phyloP scores from a whole-genome alignment of 64 coral and sea anemone genomes.

The Porites lutea region DNA sequence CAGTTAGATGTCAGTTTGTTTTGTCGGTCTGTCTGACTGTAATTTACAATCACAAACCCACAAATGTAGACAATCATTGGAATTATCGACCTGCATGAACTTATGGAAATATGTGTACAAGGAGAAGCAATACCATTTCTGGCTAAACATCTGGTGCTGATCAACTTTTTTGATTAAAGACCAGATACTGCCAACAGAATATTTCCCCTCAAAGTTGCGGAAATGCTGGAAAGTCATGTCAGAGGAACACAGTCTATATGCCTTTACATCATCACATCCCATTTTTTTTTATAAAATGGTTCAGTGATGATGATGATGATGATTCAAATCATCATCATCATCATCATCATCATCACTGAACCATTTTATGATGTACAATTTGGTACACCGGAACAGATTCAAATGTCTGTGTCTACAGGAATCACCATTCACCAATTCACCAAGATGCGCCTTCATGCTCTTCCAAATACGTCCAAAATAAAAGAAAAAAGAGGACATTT shows the following conservation, averaged over 20 bases:
- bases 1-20: too few species aligned
- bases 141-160: conserved; percentile 23
- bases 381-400: conserved; percentile 11
- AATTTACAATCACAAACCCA: too few species aligned
- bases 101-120: too few species aligned
- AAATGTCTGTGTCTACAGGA: conserved; percentile 21
- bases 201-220: background rate
- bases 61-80: too few species aligned
- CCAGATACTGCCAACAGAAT: conserved; percentile 25
- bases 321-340: too few species aligned
- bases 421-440: conserved; percentile 21
- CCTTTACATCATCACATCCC: background rate
- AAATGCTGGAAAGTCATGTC: background rate
- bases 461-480: background rate
- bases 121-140: background rate
- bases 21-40: too few species aligned
- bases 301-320: too few species aligned
- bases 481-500: conserved; percentile 33
- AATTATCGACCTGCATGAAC: too few species aligned
- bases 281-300: background rate
- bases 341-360: background rate
- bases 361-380: background rate
- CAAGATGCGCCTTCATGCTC: conserved; percentile 42
- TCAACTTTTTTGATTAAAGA: conserved; percentile 31
- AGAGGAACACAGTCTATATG: conserved; percentile 20